Base-by-base conservation (phyloP, 2,113 vertebrate species). In the Corynorhinus townsendii region DNA sequence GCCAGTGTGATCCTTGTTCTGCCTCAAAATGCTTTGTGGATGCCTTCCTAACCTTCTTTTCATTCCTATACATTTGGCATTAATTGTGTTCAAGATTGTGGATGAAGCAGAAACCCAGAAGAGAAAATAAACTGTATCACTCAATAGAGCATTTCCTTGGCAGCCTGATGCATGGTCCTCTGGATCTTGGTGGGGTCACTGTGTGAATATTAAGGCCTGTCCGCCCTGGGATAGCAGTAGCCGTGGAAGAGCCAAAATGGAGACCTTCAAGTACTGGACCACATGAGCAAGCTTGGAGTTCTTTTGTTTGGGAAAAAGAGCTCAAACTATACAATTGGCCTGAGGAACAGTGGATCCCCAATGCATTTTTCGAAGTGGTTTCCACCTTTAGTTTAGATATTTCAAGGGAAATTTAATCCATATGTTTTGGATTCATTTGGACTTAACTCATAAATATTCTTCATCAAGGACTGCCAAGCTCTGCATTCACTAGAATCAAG, bases 401-500 rank as follows among this genome's bases (percentile, higher is more conserved):
- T 97, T 94, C 90, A 93, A 96, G 88, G 94, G 92, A 97, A 97
- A 96, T 97, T 84, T 96, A 96, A 95, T 96, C 96, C 89, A 96
- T 97, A 96, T 97, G 96, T 96, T 97, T 97, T 91, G 90, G 97
- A 96, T 97, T 95, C 95, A 90, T 96, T 92, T 94, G 89, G 94
- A 91, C 90, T 95, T 96, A 95, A 97, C 93, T 97, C 95, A 96
- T 96, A 97, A 97, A 96, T 97, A 95, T 69, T 56, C 54, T 97
- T 95, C 96, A 97, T 96, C 92, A 93, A 90, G 94, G 86, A 83
- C 79, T 96, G 94, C 90, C 95, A 96, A 96, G 72, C 95, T 90
- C 82, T 89, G 69, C 47, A 24, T 87, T 92, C 91, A 86, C 90
- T 76, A 93, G 86, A 95, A 92, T 90, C 92, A 95, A 97, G 81